phyloP scores from a whole-genome alignment of 2,888 invertebrate genomes.

The Resseliella maxima region DNA sequence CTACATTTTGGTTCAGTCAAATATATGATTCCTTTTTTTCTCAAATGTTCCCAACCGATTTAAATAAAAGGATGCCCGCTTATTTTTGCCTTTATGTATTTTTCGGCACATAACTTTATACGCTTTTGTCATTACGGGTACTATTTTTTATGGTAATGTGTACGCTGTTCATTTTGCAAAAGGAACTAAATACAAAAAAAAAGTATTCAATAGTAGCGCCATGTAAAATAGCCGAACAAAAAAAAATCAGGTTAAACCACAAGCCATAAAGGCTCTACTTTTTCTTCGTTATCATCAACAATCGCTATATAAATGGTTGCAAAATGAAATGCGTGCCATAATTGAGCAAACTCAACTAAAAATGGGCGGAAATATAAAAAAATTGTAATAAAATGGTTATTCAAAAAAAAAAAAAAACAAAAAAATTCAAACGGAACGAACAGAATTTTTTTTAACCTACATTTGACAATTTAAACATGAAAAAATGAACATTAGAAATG shows the following conservation, averaged over 20 bases:
- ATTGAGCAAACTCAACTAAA: background rate
- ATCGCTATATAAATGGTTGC: conserved; percentile 1
- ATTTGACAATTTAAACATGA: no score
- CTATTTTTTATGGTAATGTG: background rate
- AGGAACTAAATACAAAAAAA: background rate
- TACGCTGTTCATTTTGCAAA: background rate
- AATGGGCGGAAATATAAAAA: background rate
- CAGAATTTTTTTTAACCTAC: background rate
- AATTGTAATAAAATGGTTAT: background rate
- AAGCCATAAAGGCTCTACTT: background rate
- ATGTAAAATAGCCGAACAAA: background rate
- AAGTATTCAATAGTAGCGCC: background rate
- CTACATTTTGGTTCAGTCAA: background rate
- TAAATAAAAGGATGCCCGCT: background rate
- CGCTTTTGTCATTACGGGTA: background rate
- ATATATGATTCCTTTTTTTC: background rate
- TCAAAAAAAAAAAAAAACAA: no score
- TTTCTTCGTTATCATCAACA: background rate
- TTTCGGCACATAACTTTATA: background rate
- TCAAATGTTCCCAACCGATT: background rate
- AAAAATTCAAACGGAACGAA: background rate
- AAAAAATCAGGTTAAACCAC: conserved; percentile 22
- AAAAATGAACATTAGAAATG: no score
- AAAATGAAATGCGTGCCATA: background rate
- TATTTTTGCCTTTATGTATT: background rate